phyloP scores from a whole-genome alignment of 2,113 vertebrate species.

The Mesitornis unicolor region DNA sequence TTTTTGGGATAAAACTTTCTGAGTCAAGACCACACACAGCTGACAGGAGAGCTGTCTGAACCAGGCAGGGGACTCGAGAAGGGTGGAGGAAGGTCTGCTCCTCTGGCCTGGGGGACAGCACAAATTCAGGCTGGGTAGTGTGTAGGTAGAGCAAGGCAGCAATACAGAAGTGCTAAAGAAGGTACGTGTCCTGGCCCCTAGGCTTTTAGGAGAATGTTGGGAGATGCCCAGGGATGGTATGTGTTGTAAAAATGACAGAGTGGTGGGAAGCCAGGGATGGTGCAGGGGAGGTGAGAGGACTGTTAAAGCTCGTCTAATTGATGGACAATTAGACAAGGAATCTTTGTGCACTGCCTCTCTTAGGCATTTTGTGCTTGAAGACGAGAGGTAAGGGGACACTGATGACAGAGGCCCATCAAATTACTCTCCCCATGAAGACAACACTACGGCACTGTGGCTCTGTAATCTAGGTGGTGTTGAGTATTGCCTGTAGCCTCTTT shows the following conservation, averaged over 20 bases:
- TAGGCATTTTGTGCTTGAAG: neutral
- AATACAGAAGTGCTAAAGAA: neutral
- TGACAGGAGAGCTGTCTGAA: neutral
- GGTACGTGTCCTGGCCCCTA: neutral
- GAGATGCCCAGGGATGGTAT: neutral
- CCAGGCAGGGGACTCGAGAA: neutral
- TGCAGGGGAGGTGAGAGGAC: neutral
- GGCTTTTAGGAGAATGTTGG: neutral
- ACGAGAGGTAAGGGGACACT: neutral
- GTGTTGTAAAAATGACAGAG: neutral
- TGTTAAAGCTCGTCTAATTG: neutral
- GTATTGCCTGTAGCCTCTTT: neutral
- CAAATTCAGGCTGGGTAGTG: neutral
- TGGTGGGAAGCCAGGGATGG: neutral
- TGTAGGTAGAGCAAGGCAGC: neutral
- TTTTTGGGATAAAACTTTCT: neutral
- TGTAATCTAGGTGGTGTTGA: neutral
- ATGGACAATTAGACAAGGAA: neutral
- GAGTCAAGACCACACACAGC: neutral
- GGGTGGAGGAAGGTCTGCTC: neutral
- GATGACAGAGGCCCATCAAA: neutral
- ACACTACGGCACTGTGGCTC: rapidly evolving
- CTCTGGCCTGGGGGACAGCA: neutral
- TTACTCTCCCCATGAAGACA: neutral
- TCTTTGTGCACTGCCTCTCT: neutral